phyloP scores from a whole-genome alignment of 2,888 invertebrate species.

The Troides aeacus region DNA sequence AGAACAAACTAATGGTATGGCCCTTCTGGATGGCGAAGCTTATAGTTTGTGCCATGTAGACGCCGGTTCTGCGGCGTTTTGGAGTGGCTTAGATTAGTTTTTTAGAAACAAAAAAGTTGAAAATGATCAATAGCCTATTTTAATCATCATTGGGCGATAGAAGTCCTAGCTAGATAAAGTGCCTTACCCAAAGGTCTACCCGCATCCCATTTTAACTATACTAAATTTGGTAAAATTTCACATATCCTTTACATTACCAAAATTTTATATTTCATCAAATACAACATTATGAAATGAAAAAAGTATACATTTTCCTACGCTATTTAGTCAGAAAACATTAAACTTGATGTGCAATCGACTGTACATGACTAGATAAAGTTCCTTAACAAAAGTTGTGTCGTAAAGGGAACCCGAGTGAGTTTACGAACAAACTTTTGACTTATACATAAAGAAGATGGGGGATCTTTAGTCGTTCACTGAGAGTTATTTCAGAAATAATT shows the following conservation, averaged over 20 bases:
- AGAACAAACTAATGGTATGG: no score
- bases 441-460: constrained; percentile 18
- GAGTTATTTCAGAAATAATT: constrained; percentile 13
- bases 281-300: background rate
- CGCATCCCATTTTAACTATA: no score
- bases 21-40: no score
- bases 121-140: no score
- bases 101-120: no score
- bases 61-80: no score
- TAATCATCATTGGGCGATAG: no score
- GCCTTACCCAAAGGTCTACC: no score
- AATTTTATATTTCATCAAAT: background rate
- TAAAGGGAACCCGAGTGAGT: constrained; percentile 19
- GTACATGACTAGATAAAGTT: constrained; percentile 15
- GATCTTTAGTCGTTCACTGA: constrained; percentile 11
- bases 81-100: no score
- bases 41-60: no score
- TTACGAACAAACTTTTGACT: constrained; percentile 23
- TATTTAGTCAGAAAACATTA: constrained; percentile 11
- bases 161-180: no score
- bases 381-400: constrained; percentile 21
- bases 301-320: background rate
- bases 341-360: constrained; percentile 15
- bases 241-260: background rate
- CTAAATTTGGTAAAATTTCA: no score